A percentile compares a stretch with the other conserved stretches of the same genome.
phyloP scores from a whole-genome alignment of 2,888 invertebrate genomes.

The Drosophila pseudotakahashii region DNA sequence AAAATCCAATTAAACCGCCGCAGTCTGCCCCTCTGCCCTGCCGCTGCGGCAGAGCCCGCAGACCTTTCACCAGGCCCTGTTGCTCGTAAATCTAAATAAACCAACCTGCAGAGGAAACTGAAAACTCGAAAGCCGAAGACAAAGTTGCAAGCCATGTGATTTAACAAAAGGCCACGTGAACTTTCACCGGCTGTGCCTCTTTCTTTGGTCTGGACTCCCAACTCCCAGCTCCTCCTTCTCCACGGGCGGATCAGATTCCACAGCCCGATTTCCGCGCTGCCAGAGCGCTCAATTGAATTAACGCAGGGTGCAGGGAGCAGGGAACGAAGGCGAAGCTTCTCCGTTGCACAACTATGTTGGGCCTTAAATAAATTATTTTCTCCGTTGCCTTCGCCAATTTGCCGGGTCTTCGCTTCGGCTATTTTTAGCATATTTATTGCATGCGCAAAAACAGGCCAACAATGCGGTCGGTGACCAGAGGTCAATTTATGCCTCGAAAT shows the following conservation, averaged over 20 bases:
- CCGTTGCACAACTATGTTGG: conserved; percentile 21
- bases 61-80: conserved; percentile 57
- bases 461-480: conserved; percentile 61
- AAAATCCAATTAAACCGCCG: conserved; percentile 77
- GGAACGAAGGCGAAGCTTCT: not conserved
- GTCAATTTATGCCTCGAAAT: conserved; percentile 62
- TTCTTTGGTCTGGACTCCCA: not conserved
- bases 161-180: conserved; percentile 65
- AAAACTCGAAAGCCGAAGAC: conserved; percentile 36
- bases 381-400: conserved; percentile 49
- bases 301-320: conserved; percentile 12
- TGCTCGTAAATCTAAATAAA: conserved; percentile 69
- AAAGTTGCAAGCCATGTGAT: conserved; percentile 60
- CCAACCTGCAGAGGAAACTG: conserved; percentile 43
- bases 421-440: conserved; percentile 74
- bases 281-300: conserved; percentile 38
- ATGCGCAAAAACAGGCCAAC: conserved; percentile 47
- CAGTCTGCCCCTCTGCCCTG: conserved; percentile 15
- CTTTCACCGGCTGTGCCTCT: conserved; percentile 56
- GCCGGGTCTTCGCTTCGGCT: conserved; percentile 39
- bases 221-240: not conserved
- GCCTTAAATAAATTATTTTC: conserved; percentile 40
- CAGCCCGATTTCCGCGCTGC: conserved; percentile 6
- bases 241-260: conserved; percentile 10
- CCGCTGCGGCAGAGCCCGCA: conserved; percentile 53